Conservation (phyloP, 2,113 vertebrate genomes). For the Centropus unirufus region DNA sequence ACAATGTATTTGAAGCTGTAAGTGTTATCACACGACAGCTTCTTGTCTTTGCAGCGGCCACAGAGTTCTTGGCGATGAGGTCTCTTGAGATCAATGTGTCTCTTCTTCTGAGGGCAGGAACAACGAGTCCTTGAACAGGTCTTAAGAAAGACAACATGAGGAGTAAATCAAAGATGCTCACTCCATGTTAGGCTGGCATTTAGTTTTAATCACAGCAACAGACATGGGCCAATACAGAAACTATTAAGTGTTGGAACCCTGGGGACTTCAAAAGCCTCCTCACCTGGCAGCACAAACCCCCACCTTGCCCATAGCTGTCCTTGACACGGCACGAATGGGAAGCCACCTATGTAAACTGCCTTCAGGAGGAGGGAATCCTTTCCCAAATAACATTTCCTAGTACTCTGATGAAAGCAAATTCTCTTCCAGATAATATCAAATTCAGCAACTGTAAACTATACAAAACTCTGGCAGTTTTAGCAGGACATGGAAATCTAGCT, state of each 20-base stretch:
- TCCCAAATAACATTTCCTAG: neutral
- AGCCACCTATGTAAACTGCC: fast-evolving
- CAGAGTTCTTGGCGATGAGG: conserved; percentile 94
- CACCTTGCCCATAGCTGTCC: fast-evolving
- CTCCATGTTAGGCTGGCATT: neutral
- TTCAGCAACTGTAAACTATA: neutral
- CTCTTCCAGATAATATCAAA: neutral
- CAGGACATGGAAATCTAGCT: neutral
- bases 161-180: neutral
- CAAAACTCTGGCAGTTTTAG: neutral
- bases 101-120: conserved; percentile 88
- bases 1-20: conserved; percentile 93
- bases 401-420: neutral
- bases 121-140: conserved; percentile 87
- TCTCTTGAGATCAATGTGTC: conserved; percentile 88
- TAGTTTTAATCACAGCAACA: neutral
- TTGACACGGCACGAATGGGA: neutral
- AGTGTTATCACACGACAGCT: conserved; percentile 89
- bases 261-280: neutral
- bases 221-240: neutral
- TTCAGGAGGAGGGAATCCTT: neutral
- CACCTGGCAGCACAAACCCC: neutral
- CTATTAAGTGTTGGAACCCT: neutral
- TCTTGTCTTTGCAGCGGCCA: conserved; percentile 90
- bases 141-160: conserved; percentile 65